phyloP scores from a whole-genome alignment of 1,140 invertebrate genomes.

The Penaeus chinensis region DNA sequence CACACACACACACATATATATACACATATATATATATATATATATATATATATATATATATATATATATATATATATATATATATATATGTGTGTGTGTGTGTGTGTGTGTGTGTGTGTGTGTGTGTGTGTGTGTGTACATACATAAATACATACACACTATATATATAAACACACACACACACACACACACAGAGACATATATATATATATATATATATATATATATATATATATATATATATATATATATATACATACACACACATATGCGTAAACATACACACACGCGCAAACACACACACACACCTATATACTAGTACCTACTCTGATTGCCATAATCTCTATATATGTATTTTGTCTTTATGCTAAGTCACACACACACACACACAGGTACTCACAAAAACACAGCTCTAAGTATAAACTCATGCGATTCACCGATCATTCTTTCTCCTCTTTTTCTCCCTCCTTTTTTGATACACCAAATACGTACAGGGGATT shows the following conservation, averaged over 20 bases:
- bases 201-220: constrained; percentile 16
- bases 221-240: constrained; percentile 1
- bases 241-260: constrained; percentile 16
- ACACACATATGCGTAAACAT: too few species aligned
- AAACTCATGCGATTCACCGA: too few species aligned
- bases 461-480: too few species aligned
- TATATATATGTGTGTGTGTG: not conserved
- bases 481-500: too few species aligned
- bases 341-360: not conserved
- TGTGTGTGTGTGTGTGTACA: not conserved
- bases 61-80: not conserved
- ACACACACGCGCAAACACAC: too few species aligned
- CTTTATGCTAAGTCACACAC: not conserved
- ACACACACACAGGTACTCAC: too few species aligned
- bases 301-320: too few species aligned
- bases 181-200: not conserved
- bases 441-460: too few species aligned
- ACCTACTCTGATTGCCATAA: too few species aligned
- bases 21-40: constrained; percentile 19
- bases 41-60: constrained; percentile 20
- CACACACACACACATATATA: constrained; percentile 10
- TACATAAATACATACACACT: not conserved
- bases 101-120: not conserved
- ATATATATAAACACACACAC: not conserved
- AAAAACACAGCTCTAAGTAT: too few species aligned